Base-by-base conservation (phyloP, 2,888 invertebrate genomes). In the Eupithecia pulchellata region DNA sequence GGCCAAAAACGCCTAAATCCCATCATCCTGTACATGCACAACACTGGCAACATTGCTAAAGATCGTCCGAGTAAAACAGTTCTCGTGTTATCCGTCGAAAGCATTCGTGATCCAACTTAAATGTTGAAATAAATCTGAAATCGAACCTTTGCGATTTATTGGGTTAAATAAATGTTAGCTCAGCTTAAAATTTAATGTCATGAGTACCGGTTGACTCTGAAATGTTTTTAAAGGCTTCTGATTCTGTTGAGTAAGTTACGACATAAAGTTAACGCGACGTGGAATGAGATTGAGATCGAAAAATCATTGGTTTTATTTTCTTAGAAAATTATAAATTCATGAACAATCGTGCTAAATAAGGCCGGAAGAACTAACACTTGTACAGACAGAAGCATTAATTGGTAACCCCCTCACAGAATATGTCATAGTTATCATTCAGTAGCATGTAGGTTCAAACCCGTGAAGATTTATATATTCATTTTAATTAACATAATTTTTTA, bases 11-110 rank as follows among this genome's bases (percentile, higher is more conserved):
- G 2, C 8, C 17, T 57, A 27, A 29, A 57, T 8, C n/a, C 57
- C 8, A 57, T 0, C 72, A 69, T 11, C 66, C 69, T 67, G 66
- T 73, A 66, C 13, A 9, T 27, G n/a, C 55, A 63, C 52, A 39
- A 20, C 30, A 27, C 64, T 72, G 32, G 67, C 34, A 70, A 76
- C 76, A 72, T 72, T 66, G 42, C 69, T 69, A 74, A 60, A 71
- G 69, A 73, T 70, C 73, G 73, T 89, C 87, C 85, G 84, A 87
- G 89, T 93, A 91, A 93, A 92, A 90, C 90, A 90, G 86, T 93
- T 93, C 87, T 88, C 91, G 84, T 92, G 92, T 93, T 86, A 82
- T 82, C 82, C 62, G 39, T 81, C 87, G 88, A 88, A 86, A 89
- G 87, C 86, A 84, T 86, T 90, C 88, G 88, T 88, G 88, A 87